Evolutionary conservation across 2,888 invertebrate genomes (phyloP).

Genomic region (Callinectes sapidus): DNA sequence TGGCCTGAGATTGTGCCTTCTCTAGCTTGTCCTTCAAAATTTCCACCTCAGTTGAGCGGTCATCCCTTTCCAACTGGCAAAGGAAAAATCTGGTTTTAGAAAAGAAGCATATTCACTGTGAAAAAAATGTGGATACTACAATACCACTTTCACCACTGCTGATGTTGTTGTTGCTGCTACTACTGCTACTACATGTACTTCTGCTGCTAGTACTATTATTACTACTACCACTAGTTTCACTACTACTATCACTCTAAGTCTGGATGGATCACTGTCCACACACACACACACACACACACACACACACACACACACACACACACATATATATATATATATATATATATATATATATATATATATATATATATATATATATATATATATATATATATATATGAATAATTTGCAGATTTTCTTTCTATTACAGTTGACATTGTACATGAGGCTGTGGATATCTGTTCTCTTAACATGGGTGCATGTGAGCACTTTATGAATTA

Average conservation of each 20-base stretch:
- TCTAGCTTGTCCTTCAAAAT: conserved; percentile 93
- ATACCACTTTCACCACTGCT: neutral
- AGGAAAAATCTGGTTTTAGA: conserved; percentile 59
- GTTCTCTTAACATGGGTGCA: neutral
- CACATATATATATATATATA: conserved; percentile 13
- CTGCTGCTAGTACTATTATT: neutral
- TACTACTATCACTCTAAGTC: neutral
- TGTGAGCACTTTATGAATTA: neutral
- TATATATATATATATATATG: conserved; percentile 40
- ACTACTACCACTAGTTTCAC: neutral
- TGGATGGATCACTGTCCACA: neutral
- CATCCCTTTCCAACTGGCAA: conserved; percentile 88
- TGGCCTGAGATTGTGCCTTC: conserved; percentile 85
- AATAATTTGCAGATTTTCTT: neutral
- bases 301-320: neutral
- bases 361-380: conserved; percentile 42
- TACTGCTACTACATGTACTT: neutral
- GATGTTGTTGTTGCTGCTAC: neutral
- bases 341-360: conserved; percentile 35
- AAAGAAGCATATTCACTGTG: neutral
- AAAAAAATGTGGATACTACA: neutral
- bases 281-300: neutral
- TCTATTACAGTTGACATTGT: neutral
- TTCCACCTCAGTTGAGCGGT: conserved; percentile 88
- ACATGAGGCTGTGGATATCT: neutral